Conservation (phyloP, 2,113 vertebrate genomes). For the Xiphophorus maculatus region DNA sequence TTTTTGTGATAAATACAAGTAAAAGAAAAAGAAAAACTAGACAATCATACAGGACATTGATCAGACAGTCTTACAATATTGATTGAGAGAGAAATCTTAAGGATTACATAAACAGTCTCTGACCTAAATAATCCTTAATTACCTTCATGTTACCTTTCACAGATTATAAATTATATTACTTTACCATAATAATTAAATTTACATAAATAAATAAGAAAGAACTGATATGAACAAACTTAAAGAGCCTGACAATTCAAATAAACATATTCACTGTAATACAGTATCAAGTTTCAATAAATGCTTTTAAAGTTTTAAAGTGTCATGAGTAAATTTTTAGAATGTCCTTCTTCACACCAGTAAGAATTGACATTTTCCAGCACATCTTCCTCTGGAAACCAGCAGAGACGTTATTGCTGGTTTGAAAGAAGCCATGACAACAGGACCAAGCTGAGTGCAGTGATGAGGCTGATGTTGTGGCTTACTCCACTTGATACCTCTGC, state of each 20-base stretch:
- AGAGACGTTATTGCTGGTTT: not conserved
- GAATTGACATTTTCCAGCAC: not conserved
- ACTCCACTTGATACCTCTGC: slow-evolving; percentile 38
- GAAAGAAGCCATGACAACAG: slow-evolving; percentile 41
- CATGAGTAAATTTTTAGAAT: not conserved
- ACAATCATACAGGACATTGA: no score
- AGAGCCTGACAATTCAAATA: not conserved
- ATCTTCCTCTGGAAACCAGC: not conserved
- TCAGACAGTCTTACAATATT: no score
- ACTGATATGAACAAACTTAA: no score
- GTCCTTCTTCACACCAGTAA: not conserved
- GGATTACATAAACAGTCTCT: no score
- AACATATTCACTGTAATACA: not conserved
- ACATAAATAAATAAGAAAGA: no score
- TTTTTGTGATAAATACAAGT: no score
- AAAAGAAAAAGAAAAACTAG: no score
- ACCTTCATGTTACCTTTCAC: no score
- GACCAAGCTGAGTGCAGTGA: slow-evolving; percentile 36
- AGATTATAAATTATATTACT: no score
- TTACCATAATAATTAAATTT: no score
- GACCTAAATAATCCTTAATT: no score
- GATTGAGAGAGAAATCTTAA: no score
- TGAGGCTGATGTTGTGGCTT: slow-evolving; percentile 39
- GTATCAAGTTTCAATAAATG: not conserved
- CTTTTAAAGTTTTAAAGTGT: not conserved